Percentiles rank a stretch among this genome's conserved stretches.
Conservation (phyloP, 2,113 vertebrate genomes). For the Pedionomus torquatus region DNA sequence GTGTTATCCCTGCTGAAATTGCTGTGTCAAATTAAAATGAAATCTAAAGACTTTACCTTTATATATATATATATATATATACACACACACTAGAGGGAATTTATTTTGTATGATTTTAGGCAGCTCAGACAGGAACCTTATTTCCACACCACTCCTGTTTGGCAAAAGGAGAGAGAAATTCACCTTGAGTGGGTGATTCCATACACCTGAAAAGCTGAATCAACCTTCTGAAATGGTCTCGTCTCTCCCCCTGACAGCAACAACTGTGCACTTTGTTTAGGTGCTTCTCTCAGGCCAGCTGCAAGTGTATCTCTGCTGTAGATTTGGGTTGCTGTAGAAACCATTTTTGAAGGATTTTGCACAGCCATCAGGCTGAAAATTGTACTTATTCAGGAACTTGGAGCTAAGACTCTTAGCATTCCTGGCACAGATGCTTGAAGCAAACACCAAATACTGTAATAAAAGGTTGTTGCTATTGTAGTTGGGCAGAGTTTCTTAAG, state of each 20-base stretch:
- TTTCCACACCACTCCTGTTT: not conserved
- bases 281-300: not conserved
- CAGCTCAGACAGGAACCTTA: not conserved
- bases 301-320: not conserved
- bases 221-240: not conserved
- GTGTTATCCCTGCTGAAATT: not conserved
- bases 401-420: not conserved
- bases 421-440: not conserved
- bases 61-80: no score
- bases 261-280: not conserved
- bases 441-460: not conserved
- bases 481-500: not conserved
- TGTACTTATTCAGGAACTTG: not conserved
- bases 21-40: not conserved
- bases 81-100: not conserved
- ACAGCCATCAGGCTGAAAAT: not conserved
- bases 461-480: not conserved
- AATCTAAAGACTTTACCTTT: not conserved
- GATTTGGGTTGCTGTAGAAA: not conserved
- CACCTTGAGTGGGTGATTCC: not conserved
- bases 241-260: not conserved
- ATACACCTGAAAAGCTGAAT: not conserved
- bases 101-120: not conserved
- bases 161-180: not conserved
- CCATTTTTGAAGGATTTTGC: not conserved